A percentile compares a stretch with the other conserved stretches of the same genome.
phyloP scores from a whole-genome alignment of 2,797 vertebrate genomes.

The Cuculus canorus region DNA sequence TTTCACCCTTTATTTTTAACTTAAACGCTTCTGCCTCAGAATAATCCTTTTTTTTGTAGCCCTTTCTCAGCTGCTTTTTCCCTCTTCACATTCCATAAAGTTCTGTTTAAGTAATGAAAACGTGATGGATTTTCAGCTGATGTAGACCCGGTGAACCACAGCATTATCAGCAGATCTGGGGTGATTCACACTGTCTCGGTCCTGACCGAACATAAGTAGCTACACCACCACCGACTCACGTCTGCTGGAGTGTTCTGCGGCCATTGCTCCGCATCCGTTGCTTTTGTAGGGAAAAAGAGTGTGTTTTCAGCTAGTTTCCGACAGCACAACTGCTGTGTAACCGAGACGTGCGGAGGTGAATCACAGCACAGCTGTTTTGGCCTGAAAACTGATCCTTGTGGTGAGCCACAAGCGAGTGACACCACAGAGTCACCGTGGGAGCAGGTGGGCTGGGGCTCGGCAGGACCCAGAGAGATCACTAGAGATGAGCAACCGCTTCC shows the following conservation, averaged over 20 bases:
- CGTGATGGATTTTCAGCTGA: not conserved
- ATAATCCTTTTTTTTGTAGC: not conserved
- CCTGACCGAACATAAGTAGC: not conserved
- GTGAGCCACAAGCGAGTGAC: not conserved
- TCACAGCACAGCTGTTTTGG: not conserved
- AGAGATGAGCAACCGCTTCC: accelerated
- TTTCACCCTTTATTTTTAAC: not conserved
- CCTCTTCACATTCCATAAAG: not conserved
- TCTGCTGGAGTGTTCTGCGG: not conserved
- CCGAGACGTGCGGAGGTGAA: not conserved
- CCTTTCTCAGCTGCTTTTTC: not conserved
- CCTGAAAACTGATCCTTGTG: not conserved
- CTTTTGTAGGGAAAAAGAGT: not conserved
- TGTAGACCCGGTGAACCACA: not conserved
- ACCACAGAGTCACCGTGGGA: not conserved
- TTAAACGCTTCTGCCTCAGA: not conserved
- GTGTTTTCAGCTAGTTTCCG: not conserved
- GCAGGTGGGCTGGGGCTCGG: not conserved
- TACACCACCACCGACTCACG: not conserved
- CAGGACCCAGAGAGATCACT: too few species aligned
- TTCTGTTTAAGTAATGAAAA: not conserved
- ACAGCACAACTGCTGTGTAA: not conserved
- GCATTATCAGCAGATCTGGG: not conserved
- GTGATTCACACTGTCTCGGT: not conserved
- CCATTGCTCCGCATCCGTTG: not conserved